A percentile compares a stretch with the other conserved stretches of the same genome.
phyloP scores from a whole-genome alignment of 2,888 invertebrate genomes.

The Drosophila trichaetosa region DNA sequence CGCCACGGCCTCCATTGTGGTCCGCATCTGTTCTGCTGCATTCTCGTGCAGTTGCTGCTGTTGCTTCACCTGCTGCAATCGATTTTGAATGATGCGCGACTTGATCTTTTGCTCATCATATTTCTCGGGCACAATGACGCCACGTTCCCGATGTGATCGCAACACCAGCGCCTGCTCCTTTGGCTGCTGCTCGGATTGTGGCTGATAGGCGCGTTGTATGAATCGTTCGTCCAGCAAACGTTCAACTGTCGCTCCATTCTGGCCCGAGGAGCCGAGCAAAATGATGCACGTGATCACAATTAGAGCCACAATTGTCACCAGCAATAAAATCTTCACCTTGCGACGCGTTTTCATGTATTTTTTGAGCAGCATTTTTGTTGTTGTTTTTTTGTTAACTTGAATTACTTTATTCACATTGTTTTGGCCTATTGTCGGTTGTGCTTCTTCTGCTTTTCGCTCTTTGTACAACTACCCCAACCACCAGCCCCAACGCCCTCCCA shows the following conservation, averaged over 20 bases:
- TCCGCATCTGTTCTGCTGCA: conserved; percentile 76
- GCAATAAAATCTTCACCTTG: conserved; percentile 82
- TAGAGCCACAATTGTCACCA: conserved; percentile 80
- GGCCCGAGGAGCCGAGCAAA: conserved; percentile 76
- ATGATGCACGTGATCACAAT: conserved; percentile 82
- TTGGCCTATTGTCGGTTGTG: conserved; percentile 39
- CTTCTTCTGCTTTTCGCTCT: conserved; percentile 51
- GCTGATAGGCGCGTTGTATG: conserved; percentile 76
- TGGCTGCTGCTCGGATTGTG: conserved; percentile 44
- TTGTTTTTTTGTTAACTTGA: conserved; percentile 51
- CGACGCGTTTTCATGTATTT: conserved; percentile 84
- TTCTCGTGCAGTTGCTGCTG: conserved; percentile 65
- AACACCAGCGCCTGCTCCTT: conserved; percentile 54
- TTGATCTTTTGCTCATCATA: conserved; percentile 84
- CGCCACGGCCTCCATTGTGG: conserved; percentile 74
- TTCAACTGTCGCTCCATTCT: conserved; percentile 72
- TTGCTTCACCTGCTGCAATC: conserved; percentile 80
- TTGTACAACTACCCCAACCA: conserved; percentile 19
- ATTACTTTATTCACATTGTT: conserved; percentile 64
- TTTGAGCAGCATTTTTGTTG: conserved; percentile 80
- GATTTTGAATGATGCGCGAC: conserved; percentile 83
- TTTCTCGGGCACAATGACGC: conserved; percentile 84
- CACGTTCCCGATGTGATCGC: conserved; percentile 74
- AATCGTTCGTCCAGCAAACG: conserved; percentile 79
- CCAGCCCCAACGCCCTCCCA: conserved; percentile 14